phyloP scores from a whole-genome alignment of 2,113 vertebrate genomes.

The Peucedramus taeniatus region DNA sequence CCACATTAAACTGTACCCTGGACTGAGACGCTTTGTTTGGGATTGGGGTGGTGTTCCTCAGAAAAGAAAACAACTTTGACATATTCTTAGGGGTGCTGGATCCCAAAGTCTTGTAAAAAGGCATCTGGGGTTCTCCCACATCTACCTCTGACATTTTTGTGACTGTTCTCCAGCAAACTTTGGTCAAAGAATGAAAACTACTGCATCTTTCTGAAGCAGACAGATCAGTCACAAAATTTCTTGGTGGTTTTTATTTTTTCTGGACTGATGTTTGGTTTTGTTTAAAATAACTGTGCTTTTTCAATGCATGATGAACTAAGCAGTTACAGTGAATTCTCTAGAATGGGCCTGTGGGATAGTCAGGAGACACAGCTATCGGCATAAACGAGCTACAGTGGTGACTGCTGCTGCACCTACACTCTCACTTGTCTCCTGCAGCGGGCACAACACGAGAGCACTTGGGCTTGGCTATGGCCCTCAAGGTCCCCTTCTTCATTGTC shows the following conservation, averaged over 20 bases:
- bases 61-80: background rate
- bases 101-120: background rate
- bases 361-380: background rate
- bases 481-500: slow-evolving; percentile 97
- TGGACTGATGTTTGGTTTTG: background rate
- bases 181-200: background rate
- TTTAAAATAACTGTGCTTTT: background rate
- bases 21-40: background rate
- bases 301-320: background rate
- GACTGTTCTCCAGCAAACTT: background rate
- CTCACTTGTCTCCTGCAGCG: slow-evolving; percentile 71
- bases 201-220: background rate
- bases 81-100: background rate
- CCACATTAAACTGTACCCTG: background rate
- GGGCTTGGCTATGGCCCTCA: slow-evolving; percentile 93
- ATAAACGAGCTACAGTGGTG: background rate
- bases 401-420: background rate
- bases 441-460: slow-evolving; percentile 95
- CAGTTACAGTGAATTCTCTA: background rate
- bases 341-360: background rate
- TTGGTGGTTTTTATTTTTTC: background rate
- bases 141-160: background rate
- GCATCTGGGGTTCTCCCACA: background rate
- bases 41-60: background rate
- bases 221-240: background rate